Conservation (phyloP, 92 coral and sea anemone genomes). For the Porites cylindrica region DNA sequence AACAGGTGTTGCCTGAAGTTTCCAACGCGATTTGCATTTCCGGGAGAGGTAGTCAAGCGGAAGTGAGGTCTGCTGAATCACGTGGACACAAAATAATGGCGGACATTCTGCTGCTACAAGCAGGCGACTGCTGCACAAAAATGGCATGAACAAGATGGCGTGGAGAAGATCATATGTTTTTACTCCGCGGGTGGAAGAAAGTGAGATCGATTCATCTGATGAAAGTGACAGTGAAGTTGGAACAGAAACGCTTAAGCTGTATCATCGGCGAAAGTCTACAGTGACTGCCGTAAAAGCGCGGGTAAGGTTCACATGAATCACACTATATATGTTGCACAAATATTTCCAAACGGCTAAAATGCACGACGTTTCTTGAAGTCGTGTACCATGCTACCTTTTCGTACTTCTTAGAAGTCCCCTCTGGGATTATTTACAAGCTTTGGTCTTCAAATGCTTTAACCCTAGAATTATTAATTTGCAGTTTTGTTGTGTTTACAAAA, state of each 20-base stretch:
- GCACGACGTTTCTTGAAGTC: neutral
- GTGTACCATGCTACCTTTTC: neutral
- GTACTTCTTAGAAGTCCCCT: neutral
- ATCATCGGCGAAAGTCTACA: constrained; percentile 92
- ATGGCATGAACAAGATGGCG: constrained; percentile 47
- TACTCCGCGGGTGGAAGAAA: constrained; percentile 77
- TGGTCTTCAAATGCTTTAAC: neutral
- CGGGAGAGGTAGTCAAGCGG: constrained; percentile 55
- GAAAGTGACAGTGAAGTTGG: constrained; percentile 89
- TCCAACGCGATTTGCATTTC: neutral
- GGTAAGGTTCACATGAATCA: constrained; percentile 56
- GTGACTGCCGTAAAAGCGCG: constrained; percentile 84
- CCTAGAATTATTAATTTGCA: constrained; percentile 31
- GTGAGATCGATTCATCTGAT: constrained; percentile 88
- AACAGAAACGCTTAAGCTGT: constrained; percentile 81
- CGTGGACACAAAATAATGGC: constrained; percentile 82
- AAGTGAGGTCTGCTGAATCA: constrained; percentile 56
- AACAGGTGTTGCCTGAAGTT: neutral
- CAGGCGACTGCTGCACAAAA: constrained; percentile 10
- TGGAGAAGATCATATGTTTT: constrained; percentile 87
- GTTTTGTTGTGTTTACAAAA: constrained; percentile 53
- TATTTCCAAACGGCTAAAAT: constrained; percentile 4
- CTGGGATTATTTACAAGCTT: neutral
- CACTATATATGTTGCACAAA: neutral
- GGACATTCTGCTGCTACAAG: constrained; percentile 58